Evolutionary conservation across 1,140 invertebrate genomes (phyloP), one percentile per base, ranked within the genome.

Genomic region (Hermetia illucens): DNA sequence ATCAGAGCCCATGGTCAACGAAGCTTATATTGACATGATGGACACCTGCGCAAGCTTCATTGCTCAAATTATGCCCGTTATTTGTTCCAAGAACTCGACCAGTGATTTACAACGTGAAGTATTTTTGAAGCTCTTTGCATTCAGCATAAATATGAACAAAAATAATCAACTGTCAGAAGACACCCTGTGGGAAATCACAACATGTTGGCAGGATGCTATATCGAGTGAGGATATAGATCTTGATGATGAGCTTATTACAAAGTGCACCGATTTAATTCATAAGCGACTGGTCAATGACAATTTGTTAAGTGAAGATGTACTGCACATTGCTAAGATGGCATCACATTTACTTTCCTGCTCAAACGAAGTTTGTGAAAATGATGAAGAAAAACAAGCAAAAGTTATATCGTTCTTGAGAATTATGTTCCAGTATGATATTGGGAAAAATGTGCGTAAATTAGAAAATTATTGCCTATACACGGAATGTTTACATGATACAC

Each of bases 181-280:
- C 41, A 69, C 66, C 5, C 44, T 67, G 18, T 66, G 61, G 58
- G 66, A 70, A 48, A 51, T 66, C 4, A 66, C 63, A 13, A 66
- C 63, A n/a, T 63, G 65, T 22, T 70, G 68, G 68, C 61, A 68
- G 49, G 65, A 69, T 55, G 57, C 58, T n/a, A 35, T 69, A 12
- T 62, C 53, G 4, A 55, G 52, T 39, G 47, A 55, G 15, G 51
- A 60, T 29, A 57, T 54, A 4, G 40, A 49, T 22, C 49, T 63
- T 16, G 42, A 49, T 17, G 22, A 43, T 9, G 36, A 34, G 1
- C 30, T 56, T 5, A 34, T 55, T 3, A 17, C 40, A 5, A 37
- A 41, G 18, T 58, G 56, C 40, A 46, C 50, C 0, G 21, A 29
- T 29, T 58, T 51, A 30, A 41, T 55, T 13, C 41, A 56, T 5